A percentile compares a stretch with the other conserved stretches of the same genome.
These are phyloP conservation scores for Palloptera scutellata DNA, from an alignment of 2,888 invertebrate species.

Conservation along the genomic window DNA sequence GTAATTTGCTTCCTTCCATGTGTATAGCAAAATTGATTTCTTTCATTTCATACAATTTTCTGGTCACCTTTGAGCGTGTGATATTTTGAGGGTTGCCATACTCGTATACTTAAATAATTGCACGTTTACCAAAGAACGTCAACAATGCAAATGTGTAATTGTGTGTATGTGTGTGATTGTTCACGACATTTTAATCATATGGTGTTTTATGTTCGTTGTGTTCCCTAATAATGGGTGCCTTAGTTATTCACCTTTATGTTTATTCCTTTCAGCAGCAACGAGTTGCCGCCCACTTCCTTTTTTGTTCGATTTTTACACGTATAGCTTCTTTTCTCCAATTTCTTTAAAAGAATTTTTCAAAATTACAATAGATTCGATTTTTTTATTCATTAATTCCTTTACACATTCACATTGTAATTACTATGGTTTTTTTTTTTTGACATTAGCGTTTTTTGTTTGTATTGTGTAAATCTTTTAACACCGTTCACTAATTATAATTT, in stretches of 20 bases:
- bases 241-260: slow-evolving; percentile 24
- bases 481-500: too few relatives aligned
- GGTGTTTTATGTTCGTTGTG: slow-evolving; percentile 13
- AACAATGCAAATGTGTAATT: slow-evolving; percentile 23
- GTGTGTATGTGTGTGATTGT: slow-evolving; percentile 25
- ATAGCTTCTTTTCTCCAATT: too few relatives aligned
- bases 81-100: not conserved
- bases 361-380: too few relatives aligned
- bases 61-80: not conserved
- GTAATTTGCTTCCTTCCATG: too few relatives aligned
- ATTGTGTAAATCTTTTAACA: too few relatives aligned
- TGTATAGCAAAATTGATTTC: not conserved
- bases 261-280: slow-evolving; percentile 16
- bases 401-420: too few relatives aligned
- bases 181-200: slow-evolving; percentile 27
- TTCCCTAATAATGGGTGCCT: slow-evolving; percentile 27
- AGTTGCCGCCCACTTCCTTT: slow-evolving; percentile 51
- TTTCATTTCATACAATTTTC: not conserved
- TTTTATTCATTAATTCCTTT: too few relatives aligned
- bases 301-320: slow-evolving; percentile 18
- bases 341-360: too few relatives aligned
- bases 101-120: not conserved
- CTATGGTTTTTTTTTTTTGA: too few relatives aligned
- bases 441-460: too few relatives aligned
- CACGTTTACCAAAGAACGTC: not conserved